Evolutionary conservation across 2,797 vertebrate genomes (phyloP).

Genomic region (Scolopax bukidnonensis): DNA sequence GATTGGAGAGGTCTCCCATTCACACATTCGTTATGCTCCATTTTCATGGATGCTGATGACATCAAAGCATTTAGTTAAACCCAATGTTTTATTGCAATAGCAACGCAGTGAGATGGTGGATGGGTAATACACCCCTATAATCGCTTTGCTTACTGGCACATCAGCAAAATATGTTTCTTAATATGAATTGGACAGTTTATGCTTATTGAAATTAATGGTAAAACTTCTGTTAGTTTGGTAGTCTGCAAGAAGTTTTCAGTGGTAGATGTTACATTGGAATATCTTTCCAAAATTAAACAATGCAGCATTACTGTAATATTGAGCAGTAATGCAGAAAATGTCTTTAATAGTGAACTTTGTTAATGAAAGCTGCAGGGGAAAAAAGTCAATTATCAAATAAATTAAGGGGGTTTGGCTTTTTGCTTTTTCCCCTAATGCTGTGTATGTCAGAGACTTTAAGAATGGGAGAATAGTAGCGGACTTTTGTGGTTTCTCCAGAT

Average conservation of each 20-base stretch:
- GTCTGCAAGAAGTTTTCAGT: background rate
- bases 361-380: background rate
- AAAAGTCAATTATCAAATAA: background rate
- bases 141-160: background rate
- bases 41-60: conserved; percentile 53
- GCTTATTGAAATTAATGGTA: background rate
- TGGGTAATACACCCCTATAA: background rate
- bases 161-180: background rate
- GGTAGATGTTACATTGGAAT: background rate
- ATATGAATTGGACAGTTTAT: background rate
- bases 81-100: background rate
- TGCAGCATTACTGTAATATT: background rate
- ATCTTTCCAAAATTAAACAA: background rate
- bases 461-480: background rate
- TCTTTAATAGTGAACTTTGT: background rate
- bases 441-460: background rate
- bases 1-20: conserved; percentile 61
- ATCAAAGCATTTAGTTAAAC: conserved; percentile 51
- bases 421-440: background rate
- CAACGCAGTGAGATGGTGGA: background rate
- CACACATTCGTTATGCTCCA: conserved; percentile 39
- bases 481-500: background rate
- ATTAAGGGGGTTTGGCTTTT: background rate
- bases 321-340: background rate
- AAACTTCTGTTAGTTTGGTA: background rate